These are phyloP conservation scores for Phalanger gymnotis DNA, from an alignment of 2,797 vertebrate genomes.

Conservation along the genomic window DNA sequence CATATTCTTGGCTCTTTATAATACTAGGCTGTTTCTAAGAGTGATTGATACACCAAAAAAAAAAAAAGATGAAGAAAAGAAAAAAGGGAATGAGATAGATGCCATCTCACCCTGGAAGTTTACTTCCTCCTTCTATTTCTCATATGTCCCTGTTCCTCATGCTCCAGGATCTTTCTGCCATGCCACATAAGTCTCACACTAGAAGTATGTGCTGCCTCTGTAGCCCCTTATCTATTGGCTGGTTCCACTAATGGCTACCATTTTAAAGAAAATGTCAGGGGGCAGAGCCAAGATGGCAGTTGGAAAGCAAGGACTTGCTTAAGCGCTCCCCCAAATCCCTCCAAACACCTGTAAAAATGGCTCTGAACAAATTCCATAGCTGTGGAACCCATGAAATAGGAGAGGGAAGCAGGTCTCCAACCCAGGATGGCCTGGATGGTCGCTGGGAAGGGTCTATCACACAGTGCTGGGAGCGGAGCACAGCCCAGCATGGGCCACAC, in stretches of 20 bases:
- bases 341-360: too few species aligned
- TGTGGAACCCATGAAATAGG: too few species aligned
- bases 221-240: background rate
- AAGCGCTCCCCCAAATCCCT: too few species aligned
- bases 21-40: background rate
- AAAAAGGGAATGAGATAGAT: background rate
- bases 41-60: background rate
- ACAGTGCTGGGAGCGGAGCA: too few species aligned
- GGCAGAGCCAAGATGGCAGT: too few species aligned
- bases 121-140: background rate
- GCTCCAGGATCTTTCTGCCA: background rate
- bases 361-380: too few species aligned
- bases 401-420: too few species aligned
- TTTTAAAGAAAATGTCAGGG: background rate
- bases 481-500: too few species aligned
- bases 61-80: background rate
- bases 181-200: background rate
- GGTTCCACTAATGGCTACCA: background rate
- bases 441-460: too few species aligned
- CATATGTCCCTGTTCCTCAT: background rate
- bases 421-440: too few species aligned
- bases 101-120: background rate
- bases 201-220: background rate
- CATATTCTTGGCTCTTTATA: background rate
- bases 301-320: too few species aligned